Evolutionary conservation across 2,797 vertebrate genomes (phyloP).

Genomic region (Dendrocincla fuliginosa): DNA sequence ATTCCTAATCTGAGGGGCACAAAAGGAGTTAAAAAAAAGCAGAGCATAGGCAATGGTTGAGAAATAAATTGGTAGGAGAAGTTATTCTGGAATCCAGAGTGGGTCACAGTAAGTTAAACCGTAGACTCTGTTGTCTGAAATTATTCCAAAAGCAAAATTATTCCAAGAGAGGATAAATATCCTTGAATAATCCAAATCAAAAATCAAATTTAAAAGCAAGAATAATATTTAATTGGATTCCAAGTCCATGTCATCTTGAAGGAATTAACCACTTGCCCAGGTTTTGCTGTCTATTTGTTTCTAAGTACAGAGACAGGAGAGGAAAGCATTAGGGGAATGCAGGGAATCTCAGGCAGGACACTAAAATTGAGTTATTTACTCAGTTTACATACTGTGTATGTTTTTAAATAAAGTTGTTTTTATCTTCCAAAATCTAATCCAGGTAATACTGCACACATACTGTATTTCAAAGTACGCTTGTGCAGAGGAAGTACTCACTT

Average conservation of each 20-base stretch:
- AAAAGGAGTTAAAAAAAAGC: not conserved
- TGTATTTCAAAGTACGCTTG: not conserved
- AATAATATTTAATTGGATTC: not conserved
- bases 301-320: not conserved
- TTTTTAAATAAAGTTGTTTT: not conserved
- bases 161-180: slow-evolving; percentile 20
- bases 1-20: not conserved
- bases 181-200: slow-evolving; percentile 10
- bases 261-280: not conserved
- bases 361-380: not conserved
- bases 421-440: not conserved
- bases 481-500: not conserved
- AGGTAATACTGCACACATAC: accelerated
- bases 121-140: not conserved
- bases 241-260: not conserved
- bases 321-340: not conserved
- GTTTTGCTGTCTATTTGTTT: slow-evolving; percentile 1
- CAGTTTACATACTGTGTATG: not conserved
- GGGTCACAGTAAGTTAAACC: not conserved
- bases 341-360: not conserved
- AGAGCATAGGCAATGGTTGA: not conserved
- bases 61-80: slow-evolving; percentile 3
- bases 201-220: slow-evolving; percentile 20
- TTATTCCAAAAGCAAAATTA: slow-evolving; percentile 20
- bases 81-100: slow-evolving; percentile 17